Conservation (phyloP, 2,888 invertebrate genomes). For the Buathra laborator region DNA sequence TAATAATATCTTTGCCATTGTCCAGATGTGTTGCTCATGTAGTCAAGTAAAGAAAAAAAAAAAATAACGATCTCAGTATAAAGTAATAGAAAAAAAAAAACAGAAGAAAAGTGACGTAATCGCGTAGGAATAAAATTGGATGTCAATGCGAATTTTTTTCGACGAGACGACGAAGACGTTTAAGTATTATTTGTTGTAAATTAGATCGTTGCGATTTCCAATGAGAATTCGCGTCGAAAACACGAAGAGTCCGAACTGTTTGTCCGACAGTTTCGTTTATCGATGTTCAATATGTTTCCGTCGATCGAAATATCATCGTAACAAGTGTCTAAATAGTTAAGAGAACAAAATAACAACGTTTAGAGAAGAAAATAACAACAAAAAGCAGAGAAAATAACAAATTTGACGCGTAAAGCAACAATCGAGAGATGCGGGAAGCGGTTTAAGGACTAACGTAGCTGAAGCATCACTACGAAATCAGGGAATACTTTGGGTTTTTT, state of each 20-base stretch:
- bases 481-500: background rate
- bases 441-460: background rate
- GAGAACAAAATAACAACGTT: too few species aligned
- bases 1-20: constrained; percentile 58
- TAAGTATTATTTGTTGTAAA: constrained; percentile 17
- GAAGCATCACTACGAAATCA: constrained; percentile 9
- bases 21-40: constrained; percentile 69
- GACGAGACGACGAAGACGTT: background rate
- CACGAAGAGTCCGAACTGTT: background rate
- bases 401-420: constrained; percentile 30
- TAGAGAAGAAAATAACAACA: background rate
- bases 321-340: constrained; percentile 42
- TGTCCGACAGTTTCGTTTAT: constrained; percentile 21
- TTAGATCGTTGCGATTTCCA: constrained; percentile 18
- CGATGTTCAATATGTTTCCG: constrained; percentile 52
- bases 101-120: background rate
- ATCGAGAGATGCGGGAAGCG: constrained; percentile 2
- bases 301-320: constrained; percentile 47
- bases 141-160: constrained; percentile 31
- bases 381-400: background rate
- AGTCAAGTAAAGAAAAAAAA: constrained; percentile 51
- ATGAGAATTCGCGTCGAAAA: constrained; percentile 18
- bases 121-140: constrained; percentile 6
- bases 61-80: constrained; percentile 40
- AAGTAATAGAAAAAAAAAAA: background rate